Evolutionary conservation across 2,797 vertebrate genomes (phyloP).

Genomic region (Trematomus bernacchii): DNA sequence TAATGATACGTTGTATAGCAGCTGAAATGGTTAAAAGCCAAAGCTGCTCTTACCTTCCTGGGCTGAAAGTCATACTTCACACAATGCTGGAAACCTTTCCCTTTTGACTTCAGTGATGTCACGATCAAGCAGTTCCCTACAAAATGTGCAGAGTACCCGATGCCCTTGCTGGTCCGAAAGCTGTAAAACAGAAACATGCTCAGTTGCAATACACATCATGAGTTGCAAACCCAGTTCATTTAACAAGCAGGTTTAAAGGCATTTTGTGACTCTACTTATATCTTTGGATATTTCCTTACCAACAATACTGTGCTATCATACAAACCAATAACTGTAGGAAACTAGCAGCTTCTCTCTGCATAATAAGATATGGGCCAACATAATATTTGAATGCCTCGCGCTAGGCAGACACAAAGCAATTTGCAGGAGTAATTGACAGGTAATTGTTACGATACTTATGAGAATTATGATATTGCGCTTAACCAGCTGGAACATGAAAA

Average conservation of each 20-base stretch:
- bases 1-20: background rate
- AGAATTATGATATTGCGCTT: slow-evolving; percentile 17
- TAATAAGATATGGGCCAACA: slow-evolving; percentile 15
- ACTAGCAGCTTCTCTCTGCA: slow-evolving; percentile 1
- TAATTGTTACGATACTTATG: slow-evolving; percentile 15
- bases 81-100: slow-evolving; percentile 98
- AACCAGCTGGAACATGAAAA: slow-evolving; percentile 8
- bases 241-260: background rate
- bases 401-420: slow-evolving; percentile 30
- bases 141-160: slow-evolving; percentile 98
- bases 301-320: background rate
- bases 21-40: background rate
- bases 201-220: background rate
- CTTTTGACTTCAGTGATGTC: slow-evolving; percentile 98
- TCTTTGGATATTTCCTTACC: background rate
- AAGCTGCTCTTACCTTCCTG: slow-evolving; percentile 89
- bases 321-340: slow-evolving; percentile 7
- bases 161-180: slow-evolving; percentile 97
- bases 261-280: slow-evolving; percentile 3
- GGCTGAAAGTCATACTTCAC: slow-evolving; percentile 99
- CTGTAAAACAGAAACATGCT: slow-evolving; percentile 76
- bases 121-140: slow-evolving; percentile 96
- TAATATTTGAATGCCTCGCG: background rate
- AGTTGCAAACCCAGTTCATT: slow-evolving; percentile 14
- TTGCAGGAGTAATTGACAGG: slow-evolving; percentile 17